Evolutionary conservation across 2,888 invertebrate species (phyloP).

Genomic region (Coremacera marginata): DNA sequence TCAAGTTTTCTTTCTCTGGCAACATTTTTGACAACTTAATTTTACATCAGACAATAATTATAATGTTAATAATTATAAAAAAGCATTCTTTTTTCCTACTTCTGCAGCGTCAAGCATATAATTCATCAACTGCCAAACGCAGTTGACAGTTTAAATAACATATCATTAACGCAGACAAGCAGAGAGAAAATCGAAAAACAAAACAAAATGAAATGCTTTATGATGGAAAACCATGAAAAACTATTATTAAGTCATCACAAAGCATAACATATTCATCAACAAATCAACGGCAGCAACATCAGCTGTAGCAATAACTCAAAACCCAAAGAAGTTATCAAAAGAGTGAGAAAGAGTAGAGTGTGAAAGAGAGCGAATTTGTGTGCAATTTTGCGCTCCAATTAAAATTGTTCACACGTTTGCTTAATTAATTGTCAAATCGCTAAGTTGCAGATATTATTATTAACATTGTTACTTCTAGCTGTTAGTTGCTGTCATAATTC

Average conservation of each 20-base stretch:
- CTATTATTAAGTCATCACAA: slow-evolving; percentile 35
- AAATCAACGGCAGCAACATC: slow-evolving; percentile 48
- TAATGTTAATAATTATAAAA: neutral
- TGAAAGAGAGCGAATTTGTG: slow-evolving; percentile 30
- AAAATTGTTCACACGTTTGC: slow-evolving; percentile 69
- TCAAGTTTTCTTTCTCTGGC: neutral
- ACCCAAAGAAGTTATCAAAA: slow-evolving; percentile 37
- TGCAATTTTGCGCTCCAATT: slow-evolving; percentile 56
- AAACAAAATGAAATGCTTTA: slow-evolving; percentile 1
- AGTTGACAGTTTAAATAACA: slow-evolving; percentile 36
- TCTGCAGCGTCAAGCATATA: neutral
- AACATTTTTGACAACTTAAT: slow-evolving; percentile 10
- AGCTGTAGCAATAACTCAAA: neutral
- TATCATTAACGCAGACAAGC: slow-evolving; percentile 24
- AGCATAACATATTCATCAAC: slow-evolving; percentile 21
- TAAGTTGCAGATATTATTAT: slow-evolving; percentile 47
- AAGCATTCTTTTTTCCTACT: neutral
- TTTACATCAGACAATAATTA: neutral
- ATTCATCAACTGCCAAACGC: slow-evolving; percentile 35
- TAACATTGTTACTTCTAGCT: neutral
- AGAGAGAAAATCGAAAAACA: slow-evolving; percentile 26
- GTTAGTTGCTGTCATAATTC: neutral
- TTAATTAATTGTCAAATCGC: slow-evolving; percentile 68
- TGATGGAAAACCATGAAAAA: slow-evolving; percentile 22
- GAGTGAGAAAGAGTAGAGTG: slow-evolving; percentile 46